Conservation (phyloP, 2,888 invertebrate genomes). For the Tanytarsus gracilentus region DNA sequence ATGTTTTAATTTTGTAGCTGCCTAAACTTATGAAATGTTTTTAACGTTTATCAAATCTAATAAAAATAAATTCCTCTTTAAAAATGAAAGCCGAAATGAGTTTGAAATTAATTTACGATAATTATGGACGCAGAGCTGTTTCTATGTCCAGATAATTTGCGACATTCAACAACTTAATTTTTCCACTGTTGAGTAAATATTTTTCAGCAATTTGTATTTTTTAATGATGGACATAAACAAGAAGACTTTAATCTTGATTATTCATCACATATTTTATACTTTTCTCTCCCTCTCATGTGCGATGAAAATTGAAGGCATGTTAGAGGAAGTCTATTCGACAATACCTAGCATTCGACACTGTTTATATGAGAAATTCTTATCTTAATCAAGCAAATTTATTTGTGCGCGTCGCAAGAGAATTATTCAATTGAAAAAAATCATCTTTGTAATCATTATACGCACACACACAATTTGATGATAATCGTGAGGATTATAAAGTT, state of each 20-base stretch:
- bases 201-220: neutral
- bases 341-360: neutral
- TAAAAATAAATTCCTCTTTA: neutral
- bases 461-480: too few species aligned
- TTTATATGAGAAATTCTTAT: neutral
- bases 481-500: too few species aligned
- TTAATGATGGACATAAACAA: neutral
- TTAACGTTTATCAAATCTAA: neutral
- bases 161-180: neutral
- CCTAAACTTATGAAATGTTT: neutral
- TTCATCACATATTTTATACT: neutral
- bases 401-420: slow-evolving; percentile 11
- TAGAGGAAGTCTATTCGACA: neutral
- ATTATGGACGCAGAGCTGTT: neutral
- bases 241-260: neutral
- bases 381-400: slow-evolving; percentile 11
- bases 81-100: neutral
- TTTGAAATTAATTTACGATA: neutral
- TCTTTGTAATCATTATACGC: too few species aligned
- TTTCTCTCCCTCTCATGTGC: neutral
- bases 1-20: neutral
- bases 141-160: neutral
- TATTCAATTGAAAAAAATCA: slow-evolving; percentile 7
- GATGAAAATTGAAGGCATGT: neutral
- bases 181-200: neutral